These are phyloP conservation scores for Centropus unirufus DNA, from an alignment of 2,113 vertebrate species.

Conservation along the genomic window DNA sequence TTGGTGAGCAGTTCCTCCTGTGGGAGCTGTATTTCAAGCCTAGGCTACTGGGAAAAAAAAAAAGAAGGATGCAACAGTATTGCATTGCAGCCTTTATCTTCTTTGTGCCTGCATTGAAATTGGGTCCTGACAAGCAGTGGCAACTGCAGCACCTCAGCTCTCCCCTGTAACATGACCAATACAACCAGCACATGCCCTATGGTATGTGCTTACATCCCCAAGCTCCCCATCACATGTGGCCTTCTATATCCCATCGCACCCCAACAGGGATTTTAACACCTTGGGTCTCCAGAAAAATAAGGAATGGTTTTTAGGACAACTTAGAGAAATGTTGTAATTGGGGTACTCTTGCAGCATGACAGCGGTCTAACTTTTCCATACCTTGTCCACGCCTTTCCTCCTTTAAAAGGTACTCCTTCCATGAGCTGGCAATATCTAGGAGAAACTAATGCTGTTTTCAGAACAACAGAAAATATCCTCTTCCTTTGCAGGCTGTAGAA, in stretches of 20 bases:
- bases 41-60: not conserved
- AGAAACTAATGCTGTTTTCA: not conserved
- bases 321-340: not conserved
- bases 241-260: not conserved
- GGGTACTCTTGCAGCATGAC: not conserved
- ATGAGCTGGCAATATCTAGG: not conserved
- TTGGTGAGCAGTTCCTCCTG: not conserved
- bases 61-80: not conserved
- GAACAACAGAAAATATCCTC: not conserved
- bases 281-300: not conserved
- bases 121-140: not conserved
- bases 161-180: not conserved
- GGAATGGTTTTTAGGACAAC: not conserved
- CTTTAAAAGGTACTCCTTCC: not conserved
- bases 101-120: not conserved
- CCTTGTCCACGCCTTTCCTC: not conserved
- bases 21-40: not conserved
- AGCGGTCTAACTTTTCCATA: not conserved
- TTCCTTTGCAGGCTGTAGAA: not conserved
- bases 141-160: not conserved
- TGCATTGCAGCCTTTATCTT: not conserved
- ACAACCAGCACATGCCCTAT: not conserved
- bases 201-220: not conserved
- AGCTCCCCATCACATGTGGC: not conserved
- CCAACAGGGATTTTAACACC: not conserved